Conservation (phyloP, 2,113 vertebrate genomes). For the Brachirus orientalis region DNA sequence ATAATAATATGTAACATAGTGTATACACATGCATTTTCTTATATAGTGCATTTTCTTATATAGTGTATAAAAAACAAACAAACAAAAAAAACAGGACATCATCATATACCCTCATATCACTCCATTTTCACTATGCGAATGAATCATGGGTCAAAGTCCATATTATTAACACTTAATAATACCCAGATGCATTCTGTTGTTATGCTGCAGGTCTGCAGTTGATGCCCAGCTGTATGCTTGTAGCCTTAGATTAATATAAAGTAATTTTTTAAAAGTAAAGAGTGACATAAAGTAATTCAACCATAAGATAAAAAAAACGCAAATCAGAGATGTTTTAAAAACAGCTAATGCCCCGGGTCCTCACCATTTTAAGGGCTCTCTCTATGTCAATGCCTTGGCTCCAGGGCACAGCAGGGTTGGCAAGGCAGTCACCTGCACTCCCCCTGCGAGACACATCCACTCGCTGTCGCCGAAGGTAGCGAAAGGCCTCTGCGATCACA, state of each 20-base stretch:
- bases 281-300: background rate
- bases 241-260: background rate
- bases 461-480: constrained; percentile 93
- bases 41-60: too few relatives aligned
- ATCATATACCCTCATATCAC: too few relatives aligned
- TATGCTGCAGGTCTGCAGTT: too few relatives aligned
- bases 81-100: too few relatives aligned
- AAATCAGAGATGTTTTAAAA: background rate
- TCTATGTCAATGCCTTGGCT: constrained; percentile 99
- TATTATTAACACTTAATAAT: too few relatives aligned
- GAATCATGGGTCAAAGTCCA: too few relatives aligned
- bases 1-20: too few relatives aligned
- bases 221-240: too few relatives aligned
- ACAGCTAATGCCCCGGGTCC: constrained; percentile 15
- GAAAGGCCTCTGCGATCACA: constrained; percentile 95
- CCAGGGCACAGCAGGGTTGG: constrained; percentile 98
- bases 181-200: too few relatives aligned
- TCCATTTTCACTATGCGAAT: too few relatives aligned
- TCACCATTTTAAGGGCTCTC: constrained; percentile 98
- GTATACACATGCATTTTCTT: too few relatives aligned
- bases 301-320: background rate
- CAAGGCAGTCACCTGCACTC: constrained; percentile 95
- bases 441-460: constrained; percentile 96
- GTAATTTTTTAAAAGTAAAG: background rate
- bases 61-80: too few relatives aligned